Percentiles rank a stretch among this genome's conserved stretches.
phyloP scores from a whole-genome alignment of 1,140 invertebrate species.

The Leptestheria dahalacensis region DNA sequence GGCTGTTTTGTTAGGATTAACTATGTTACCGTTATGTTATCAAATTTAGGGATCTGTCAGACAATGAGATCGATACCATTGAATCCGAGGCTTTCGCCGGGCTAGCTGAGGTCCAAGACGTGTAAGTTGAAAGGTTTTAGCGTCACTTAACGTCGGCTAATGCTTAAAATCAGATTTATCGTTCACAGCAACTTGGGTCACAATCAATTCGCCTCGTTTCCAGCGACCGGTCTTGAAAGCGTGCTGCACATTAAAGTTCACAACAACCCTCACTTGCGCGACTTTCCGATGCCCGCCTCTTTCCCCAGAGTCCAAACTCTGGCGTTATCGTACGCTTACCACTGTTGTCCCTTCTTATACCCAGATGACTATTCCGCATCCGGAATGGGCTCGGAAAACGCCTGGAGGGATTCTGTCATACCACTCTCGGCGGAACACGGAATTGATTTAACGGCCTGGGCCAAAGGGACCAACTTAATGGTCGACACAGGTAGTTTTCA shows the following conservation, averaged over 20 bases:
- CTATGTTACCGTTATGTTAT: background rate
- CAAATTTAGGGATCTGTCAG: conserved; percentile 59
- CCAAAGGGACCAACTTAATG: conserved; percentile 6
- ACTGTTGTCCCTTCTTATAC: conserved; percentile 81
- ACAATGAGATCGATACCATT: conserved; percentile 68
- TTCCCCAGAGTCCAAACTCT: conserved; percentile 65
- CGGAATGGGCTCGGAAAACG: conserved; percentile 3
- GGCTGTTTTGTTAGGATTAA: background rate
- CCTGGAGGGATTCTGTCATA: conserved; percentile 44
- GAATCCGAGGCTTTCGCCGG: conserved; percentile 69
- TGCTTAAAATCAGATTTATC: background rate
- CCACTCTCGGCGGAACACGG: conserved; percentile 46
- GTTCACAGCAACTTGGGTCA: conserved; percentile 69
- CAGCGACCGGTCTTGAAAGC: conserved; percentile 58
- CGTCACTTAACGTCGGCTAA: too few relatives aligned
- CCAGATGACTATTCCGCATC: conserved; percentile 27
- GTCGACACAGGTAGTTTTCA: conserved; percentile 6
- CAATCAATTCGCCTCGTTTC: conserved; percentile 70
- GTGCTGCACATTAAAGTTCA: conserved; percentile 77
- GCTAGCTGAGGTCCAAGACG: conserved; percentile 60
- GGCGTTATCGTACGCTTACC: conserved; percentile 84
- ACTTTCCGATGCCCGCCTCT: conserved; percentile 68
- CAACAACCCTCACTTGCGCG: conserved; percentile 72
- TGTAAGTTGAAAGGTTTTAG: too few relatives aligned
- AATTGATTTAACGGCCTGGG: conserved; percentile 60